A percentile compares a stretch with the other conserved stretches of the same genome.
These are phyloP conservation scores for Pogoniulus pusillus DNA, from an alignment of 2,797 vertebrate species.

Conservation along the genomic window DNA sequence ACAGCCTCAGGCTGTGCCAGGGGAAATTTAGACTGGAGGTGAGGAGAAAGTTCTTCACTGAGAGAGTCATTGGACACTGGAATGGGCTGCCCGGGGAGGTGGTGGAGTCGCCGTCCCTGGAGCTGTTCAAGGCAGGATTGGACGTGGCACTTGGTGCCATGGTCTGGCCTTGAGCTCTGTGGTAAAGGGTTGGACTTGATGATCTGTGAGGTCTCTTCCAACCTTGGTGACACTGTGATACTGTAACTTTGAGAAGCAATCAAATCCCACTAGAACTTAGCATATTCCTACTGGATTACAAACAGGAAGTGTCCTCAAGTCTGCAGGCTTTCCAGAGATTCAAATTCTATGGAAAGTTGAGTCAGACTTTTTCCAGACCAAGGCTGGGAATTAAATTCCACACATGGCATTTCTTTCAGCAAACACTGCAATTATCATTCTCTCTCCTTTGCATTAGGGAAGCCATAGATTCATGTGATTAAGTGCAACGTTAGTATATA, in stretches of 20 bases:
- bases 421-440: not conserved
- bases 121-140: too few relatives aligned
- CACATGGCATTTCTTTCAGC: not conserved
- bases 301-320: not conserved
- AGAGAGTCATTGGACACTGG: too few relatives aligned
- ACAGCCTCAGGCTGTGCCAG: too few relatives aligned
- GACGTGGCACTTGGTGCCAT: too few relatives aligned
- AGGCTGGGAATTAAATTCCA: not conserved
- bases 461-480: not conserved
- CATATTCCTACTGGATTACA: not conserved
- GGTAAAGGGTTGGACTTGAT: too few relatives aligned
- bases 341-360: not conserved
- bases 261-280: not conserved
- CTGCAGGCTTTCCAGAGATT: not conserved
- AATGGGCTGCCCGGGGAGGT: too few relatives aligned
- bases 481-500: not conserved
- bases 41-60: too few relatives aligned
- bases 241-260: not conserved
- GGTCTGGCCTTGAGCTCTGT: too few relatives aligned
- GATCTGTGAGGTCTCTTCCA: too few relatives aligned
- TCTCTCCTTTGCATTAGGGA: not conserved
- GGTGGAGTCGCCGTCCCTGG: too few relatives aligned
- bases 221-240: too few relatives aligned
- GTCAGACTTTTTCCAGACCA: not conserved
- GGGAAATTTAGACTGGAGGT: too few relatives aligned